Conservation (phyloP, 1,140 invertebrate genomes). For the Halesus radiatus region DNA sequence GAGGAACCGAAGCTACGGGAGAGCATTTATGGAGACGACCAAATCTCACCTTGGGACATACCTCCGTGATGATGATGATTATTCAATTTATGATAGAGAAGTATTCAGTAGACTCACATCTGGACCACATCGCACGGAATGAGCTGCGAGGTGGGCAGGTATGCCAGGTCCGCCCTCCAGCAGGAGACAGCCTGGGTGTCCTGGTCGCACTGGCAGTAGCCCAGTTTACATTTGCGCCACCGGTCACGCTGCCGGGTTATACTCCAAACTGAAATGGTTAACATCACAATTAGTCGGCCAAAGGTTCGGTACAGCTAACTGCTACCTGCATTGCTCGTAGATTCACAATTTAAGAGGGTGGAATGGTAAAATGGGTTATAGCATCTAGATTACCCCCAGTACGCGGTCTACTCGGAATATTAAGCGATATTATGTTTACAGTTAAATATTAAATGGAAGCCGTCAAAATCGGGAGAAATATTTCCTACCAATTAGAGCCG, state of each 20-base stretch:
- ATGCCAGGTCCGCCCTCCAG: conserved; percentile 77
- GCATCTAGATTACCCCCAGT: no score
- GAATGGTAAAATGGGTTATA: no score
- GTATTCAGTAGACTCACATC: conserved; percentile 70
- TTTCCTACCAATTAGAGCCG: no score
- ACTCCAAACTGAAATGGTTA: conserved; percentile 74
- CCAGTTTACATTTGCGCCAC: conserved; percentile 81
- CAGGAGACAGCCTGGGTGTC: conserved; percentile 78
- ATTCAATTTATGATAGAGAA: neutral
- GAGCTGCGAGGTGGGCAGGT: conserved; percentile 76
- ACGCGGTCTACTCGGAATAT: no score
- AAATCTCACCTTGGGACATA: neutral
- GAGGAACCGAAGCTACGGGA: neutral
- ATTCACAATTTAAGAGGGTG: no score
- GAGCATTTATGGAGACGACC: neutral
- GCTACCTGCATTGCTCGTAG: no score
- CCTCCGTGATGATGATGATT: neutral
- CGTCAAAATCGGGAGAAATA: no score
- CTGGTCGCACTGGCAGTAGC: conserved; percentile 77
- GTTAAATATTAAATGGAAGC: no score
- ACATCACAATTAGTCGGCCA: neutral
- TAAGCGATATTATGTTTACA: no score
- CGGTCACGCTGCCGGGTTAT: conserved; percentile 72
- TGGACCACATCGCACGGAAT: conserved; percentile 78
- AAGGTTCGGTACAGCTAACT: no score